Evolutionary conservation across 1,140 invertebrate genomes (phyloP).

Genomic region (Drosophila takahashii): DNA sequence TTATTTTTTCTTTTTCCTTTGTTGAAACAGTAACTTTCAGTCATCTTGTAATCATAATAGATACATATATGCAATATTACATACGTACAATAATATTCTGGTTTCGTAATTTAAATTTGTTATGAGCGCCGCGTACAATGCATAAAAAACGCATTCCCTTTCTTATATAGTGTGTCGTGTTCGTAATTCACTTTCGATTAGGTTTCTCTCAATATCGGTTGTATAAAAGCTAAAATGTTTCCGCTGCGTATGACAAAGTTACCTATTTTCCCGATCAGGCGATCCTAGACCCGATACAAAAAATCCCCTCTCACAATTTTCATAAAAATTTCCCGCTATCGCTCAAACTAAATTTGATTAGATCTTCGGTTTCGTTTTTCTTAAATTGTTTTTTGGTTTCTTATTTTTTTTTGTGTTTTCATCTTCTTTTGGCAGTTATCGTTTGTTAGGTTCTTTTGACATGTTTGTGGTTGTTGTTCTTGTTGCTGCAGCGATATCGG

Average conservation of each 20-base stretch:
- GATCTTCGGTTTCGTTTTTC: conserved; percentile 22
- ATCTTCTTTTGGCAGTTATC: conserved; percentile 74
- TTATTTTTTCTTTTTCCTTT: conserved; percentile 17
- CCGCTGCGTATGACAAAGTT: conserved; percentile 65
- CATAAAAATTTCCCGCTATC: conserved; percentile 36
- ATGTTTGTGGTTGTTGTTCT: conserved; percentile 44
- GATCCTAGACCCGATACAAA: conserved; percentile 52
- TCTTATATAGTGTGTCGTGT: conserved; percentile 82
- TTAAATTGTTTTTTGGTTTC: not conserved
- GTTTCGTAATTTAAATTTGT: conserved; percentile 56
- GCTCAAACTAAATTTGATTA: conserved; percentile 60
- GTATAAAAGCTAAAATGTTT: conserved; percentile 79
- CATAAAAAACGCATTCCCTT: conserved; percentile 69
- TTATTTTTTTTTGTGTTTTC: conserved; percentile 7
- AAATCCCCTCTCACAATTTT: conserved; percentile 33
- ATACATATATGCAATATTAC: conserved; percentile 71
- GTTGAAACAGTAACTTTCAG: conserved; percentile 82
- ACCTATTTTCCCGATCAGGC: conserved; percentile 26
- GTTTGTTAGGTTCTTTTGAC: conserved; percentile 72
- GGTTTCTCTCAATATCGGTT: conserved; percentile 44
- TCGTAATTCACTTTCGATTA: conserved; percentile 45
- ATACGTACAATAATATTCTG: conserved; percentile 69
- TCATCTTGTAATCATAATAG: conserved; percentile 80
- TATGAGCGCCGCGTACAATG: conserved; percentile 75
- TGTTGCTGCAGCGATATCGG: conserved; percentile 36